Evolutionary conservation across 2,113 vertebrate species (phyloP), one percentile per base, ranked within the genome.

Genomic region (Clarias magur): DNA sequence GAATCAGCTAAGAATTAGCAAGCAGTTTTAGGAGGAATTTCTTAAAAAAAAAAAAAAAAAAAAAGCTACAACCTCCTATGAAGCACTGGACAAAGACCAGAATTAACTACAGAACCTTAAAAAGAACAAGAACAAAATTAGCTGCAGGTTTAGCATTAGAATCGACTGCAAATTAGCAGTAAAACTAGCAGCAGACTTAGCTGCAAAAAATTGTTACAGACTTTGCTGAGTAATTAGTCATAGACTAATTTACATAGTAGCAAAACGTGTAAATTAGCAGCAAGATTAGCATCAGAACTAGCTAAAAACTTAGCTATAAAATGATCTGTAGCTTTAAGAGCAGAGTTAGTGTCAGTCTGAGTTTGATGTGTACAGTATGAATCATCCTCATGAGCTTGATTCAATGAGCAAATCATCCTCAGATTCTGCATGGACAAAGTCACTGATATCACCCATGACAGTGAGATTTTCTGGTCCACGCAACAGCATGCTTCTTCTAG

Each of bases 361-460:
- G 79, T 57, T 92, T 89, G 67, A 88, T 84, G 91, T 93, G 93
- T 91, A n/a, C n/a, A n/a, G n/a, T n/a, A 92, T 94, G 96, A 94
- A 91, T 96, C 95, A 95, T 96, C 96, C 48, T 48, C 48, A 48
- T 48, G 48, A 96, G 92, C 93, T 93, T 90, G 93, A 34, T 34
- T 34, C 30, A 34, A 34, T 34, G 30, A 34, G 30, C 30, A 34
- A 34, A 34, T 34, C 30, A 34, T 34, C 30, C 30, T 34, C 30
- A 34, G 1, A 34, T 97, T 98, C 96, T 98, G 95, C 96, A 97
- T 96, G 94, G 94, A 94, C 94, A 96, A 97, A 96, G 94, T 96
- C 95, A 96, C 95, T 96, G 94, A 97, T 95, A 96, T 96, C 94
- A 94, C 92, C 91, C 94, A 91, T 93, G 96, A 97, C 96, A 97